Percentiles rank a stretch among this genome's conserved stretches.
phyloP scores from a whole-genome alignment of 2,888 invertebrate genomes.

The Azorinus chamasolen region DNA sequence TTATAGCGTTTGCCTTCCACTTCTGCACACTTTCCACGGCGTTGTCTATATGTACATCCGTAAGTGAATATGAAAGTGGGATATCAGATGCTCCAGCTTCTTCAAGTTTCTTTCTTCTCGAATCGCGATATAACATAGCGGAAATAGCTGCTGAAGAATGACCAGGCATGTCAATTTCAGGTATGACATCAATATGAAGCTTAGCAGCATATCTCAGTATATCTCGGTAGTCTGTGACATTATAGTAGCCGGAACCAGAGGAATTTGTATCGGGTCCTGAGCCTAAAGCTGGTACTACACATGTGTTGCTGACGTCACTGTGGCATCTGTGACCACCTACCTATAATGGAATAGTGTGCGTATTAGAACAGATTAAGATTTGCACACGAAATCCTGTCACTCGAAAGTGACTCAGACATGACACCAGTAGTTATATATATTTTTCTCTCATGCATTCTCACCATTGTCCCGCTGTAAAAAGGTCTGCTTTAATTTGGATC shows the following conservation, averaged over 20 bases:
- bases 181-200: constrained; percentile 79
- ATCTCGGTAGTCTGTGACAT: constrained; percentile 70
- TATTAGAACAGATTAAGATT: no score
- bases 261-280: constrained; percentile 67
- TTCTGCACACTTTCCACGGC: constrained; percentile 64
- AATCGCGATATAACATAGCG: constrained; percentile 66
- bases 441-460: no score
- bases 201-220: constrained; percentile 71
- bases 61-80: constrained; percentile 45
- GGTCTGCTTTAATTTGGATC: no score
- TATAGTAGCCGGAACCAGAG: constrained; percentile 72
- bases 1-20: constrained; percentile 72
- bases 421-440: no score
- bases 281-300: constrained; percentile 73
- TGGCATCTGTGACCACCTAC: constrained; percentile 60
- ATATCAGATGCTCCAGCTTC: constrained; percentile 21
- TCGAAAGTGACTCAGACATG: no score
- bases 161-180: constrained; percentile 82
- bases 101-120: constrained; percentile 12
- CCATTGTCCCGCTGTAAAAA: no score
- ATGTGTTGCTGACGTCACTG: constrained; percentile 60
- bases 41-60: constrained; percentile 57
- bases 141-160: constrained; percentile 78
- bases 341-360: no score
- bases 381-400: no score